A percentile compares a stretch with the other conserved stretches of the same genome.
These are phyloP conservation scores for Latheticus oryzae DNA, from an alignment of 2,888 invertebrate species.

Conservation along the genomic window DNA sequence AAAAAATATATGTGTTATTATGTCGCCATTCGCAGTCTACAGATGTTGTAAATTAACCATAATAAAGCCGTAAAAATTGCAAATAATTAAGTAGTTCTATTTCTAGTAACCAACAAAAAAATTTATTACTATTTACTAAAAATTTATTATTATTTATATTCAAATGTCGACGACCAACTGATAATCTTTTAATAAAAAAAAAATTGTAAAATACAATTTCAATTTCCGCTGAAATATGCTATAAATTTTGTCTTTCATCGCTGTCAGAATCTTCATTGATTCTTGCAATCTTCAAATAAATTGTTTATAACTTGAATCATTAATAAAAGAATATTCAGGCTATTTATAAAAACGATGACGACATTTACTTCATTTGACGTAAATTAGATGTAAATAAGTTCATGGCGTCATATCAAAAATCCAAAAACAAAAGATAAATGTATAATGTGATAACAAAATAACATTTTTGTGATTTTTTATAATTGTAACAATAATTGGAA, in stretches of 20 bases:
- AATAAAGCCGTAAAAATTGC: background rate
- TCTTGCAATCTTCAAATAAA: slow-evolving; percentile 13
- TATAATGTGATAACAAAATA: too few relatives aligned
- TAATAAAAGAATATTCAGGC: slow-evolving; percentile 27
- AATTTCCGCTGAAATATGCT: background rate
- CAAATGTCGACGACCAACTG: too few relatives aligned
- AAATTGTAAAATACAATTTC: too few relatives aligned
- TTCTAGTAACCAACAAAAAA: too few relatives aligned
- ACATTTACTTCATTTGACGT: slow-evolving; percentile 1
- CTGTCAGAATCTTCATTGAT: slow-evolving; percentile 5
- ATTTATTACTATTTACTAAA: too few relatives aligned
- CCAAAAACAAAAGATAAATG: too few relatives aligned
- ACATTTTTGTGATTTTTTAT: too few relatives aligned
- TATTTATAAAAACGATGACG: slow-evolving; percentile 20
- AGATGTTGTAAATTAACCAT: background rate
- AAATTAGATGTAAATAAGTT: background rate
- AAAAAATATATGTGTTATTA: slow-evolving; percentile 12
- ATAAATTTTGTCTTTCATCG: slow-evolving; percentile 7
- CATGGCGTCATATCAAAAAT: too few relatives aligned
- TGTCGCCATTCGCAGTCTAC: background rate
- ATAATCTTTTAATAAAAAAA: too few relatives aligned
- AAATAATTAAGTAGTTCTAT: too few relatives aligned
- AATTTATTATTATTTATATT: too few relatives aligned
- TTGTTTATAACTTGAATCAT: slow-evolving; percentile 33
- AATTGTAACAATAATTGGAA: too few relatives aligned